Conservation (phyloP, 2,888 invertebrate species). For the Vanessa cardui region DNA sequence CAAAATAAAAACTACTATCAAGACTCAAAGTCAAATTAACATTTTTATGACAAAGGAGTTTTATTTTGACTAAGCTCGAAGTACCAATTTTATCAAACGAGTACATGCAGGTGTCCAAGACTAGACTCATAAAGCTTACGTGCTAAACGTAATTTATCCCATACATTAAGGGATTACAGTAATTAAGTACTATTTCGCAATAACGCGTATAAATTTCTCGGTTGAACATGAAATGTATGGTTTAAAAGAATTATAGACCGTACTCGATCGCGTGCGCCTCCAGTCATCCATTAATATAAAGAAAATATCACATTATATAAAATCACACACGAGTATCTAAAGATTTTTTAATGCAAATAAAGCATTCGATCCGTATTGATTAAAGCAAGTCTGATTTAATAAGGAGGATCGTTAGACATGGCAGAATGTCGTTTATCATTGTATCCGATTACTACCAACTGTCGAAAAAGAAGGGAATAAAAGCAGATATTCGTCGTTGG, state of each 20-base stretch:
- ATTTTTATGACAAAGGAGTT: slow-evolving; percentile 27
- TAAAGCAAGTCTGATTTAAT: slow-evolving; percentile 14
- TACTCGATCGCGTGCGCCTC: slow-evolving; percentile 33
- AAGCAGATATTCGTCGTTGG: slow-evolving; percentile 31
- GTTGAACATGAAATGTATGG: slow-evolving; percentile 38
- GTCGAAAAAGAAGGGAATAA: slow-evolving; percentile 33
- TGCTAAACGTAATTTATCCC: slow-evolving; percentile 44
- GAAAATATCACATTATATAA: not conserved
- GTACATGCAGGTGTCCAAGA: slow-evolving; percentile 41
- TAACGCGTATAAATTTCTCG: slow-evolving; percentile 40
- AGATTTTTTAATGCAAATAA: slow-evolving; percentile 12
- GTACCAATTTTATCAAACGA: slow-evolving; percentile 58
- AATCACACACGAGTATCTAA: not conserved
- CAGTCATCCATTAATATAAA: slow-evolving; percentile 13
- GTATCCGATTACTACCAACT: slow-evolving; percentile 26
- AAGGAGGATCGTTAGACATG: slow-evolving; percentile 29
- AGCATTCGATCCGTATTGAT: slow-evolving; percentile 14
- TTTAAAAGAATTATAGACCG: slow-evolving; percentile 38
- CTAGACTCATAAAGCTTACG: slow-evolving; percentile 43
- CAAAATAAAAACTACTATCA: no score
- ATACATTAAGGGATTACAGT: slow-evolving; percentile 45
- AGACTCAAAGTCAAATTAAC: no score
- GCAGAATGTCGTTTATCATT: slow-evolving; percentile 30
- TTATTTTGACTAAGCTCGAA: slow-evolving; percentile 54
- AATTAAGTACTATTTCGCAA: slow-evolving; percentile 43